Base-by-base conservation (phyloP, 2,797 vertebrate genomes). In the Arrhamphus sclerolepis region DNA sequence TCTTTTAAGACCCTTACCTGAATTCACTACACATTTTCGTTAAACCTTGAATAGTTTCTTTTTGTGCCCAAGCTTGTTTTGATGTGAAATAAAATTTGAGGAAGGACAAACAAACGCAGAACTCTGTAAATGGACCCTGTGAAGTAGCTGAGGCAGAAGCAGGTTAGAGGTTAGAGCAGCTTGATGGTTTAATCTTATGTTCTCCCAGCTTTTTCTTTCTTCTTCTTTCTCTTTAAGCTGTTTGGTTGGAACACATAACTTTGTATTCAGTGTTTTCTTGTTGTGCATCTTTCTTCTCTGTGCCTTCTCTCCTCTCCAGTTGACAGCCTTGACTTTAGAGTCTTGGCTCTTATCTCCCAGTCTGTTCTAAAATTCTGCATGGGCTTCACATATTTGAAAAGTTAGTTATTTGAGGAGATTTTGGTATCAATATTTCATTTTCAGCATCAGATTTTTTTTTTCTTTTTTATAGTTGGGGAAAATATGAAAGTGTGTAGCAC, bases 261-360 rank as follows among this genome's bases (percentile, higher is more conserved):
- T 57, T 52, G 66, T 72, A 75, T 62, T 67, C 53, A 46, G 52
- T 65, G 49, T 79, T 76, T 84, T 81, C 34, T 62, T 58, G 55
- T 61, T 74, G 66, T 61, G 61, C 55, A 14, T 81, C 54, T 60
- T 63, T 77, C 51, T 70, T 75, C 71, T 72, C 41, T 66, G 29
- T 64, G 40, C 56, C 53, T 77, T 46, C 9, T 8, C 62, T 75
- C 39, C 55, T 70, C 56, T 78, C 56, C 50, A 69, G 62, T 74
- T 83, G 83, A 89, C 80, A 88, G 77, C 73, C 77, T 75, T 79
- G 75, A 70, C 67, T 78, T 80, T 57, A 80, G 71, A 84, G 49
- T 68, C 65, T 69, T 52, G 56, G 69, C 79, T 75, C 60, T 65
- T 67, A 20, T 70, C 46, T 74, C 62, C 72, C 68, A 59, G 72